Base-by-base conservation (phyloP, 2,113 vertebrate species). In the Cinclus mexicanus region DNA sequence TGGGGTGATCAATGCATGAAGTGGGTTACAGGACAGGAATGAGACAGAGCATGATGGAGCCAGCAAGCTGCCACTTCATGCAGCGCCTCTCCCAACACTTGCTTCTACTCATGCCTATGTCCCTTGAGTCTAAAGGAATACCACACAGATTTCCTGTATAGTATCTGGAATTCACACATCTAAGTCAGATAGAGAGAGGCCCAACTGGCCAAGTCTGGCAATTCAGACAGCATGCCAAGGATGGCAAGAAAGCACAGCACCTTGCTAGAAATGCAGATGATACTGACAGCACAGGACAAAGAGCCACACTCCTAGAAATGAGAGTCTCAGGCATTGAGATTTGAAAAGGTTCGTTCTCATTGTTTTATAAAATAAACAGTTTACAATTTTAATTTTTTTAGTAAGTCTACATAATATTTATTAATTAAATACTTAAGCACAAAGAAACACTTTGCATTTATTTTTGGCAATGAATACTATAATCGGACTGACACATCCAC, bases 1-100 rank as follows among this genome's bases (percentile, higher is more conserved):
- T 42, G 17, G 11, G 25, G 39, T 53, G 24, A 76, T 1, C 24
- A 67, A 5, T 1, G 10, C 3, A 23, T 33, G 35, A 29, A 61
- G 18, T 1, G 26, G 17, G 11, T 22, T n/a, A 82, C 25, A 33
- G 3, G 50, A 33, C 0, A 57, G 19, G 44, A 84, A 90, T 19
- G 0, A 37, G 26, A 57, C 0, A 49, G 21, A 77, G 33, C 33
- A 15, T 0, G 3, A 49, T 2, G 4, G 23, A 79, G n/a, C 11
- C 12, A 11, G 55, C 3, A 6, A 85, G 28, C 17, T 31, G 22
- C 16, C 42, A 49, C n/a, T 42, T 79, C 3, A 52, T 1, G 14
- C 14, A 15, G 24, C 0, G 3, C 15, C 12, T 33, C 50, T 57
- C 44, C 2, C 0, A 82, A 29, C 11, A 20, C 16, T 64, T 63